Percentiles rank a stretch among this genome's conserved stretches.
Conservation (phyloP, 2,888 invertebrate species). For the Orchesella flavescens region DNA sequence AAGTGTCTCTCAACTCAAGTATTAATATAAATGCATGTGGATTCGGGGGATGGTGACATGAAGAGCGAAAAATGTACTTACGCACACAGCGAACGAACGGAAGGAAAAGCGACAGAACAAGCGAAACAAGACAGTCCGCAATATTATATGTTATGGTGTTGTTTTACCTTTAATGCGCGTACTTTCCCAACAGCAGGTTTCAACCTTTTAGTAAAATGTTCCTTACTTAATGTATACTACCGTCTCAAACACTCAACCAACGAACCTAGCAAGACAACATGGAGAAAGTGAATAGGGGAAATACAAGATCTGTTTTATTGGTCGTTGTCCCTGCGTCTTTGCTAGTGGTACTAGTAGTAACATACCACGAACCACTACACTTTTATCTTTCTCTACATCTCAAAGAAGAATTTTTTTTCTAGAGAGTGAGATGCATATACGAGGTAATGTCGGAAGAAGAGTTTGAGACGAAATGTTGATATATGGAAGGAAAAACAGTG, state of each 20-base stretch:
- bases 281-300: conserved; percentile 36
- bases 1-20: conserved; percentile 37
- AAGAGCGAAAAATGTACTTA: not conserved
- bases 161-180: conserved; percentile 36
- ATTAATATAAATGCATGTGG: conserved; percentile 36
- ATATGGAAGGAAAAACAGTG: conserved; percentile 46
- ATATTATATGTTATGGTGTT: conserved; percentile 29
- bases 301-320: conserved; percentile 44
- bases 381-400: conserved; percentile 32
- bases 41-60: conserved; percentile 12
- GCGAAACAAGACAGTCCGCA: conserved; percentile 16
- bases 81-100: not conserved
- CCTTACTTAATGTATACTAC: conserved; percentile 1
- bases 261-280: not conserved
- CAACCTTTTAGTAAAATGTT: not conserved
- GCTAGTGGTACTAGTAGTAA: conserved; percentile 27
- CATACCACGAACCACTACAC: conserved; percentile 51
- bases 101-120: not conserved
- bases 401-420: conserved; percentile 9
- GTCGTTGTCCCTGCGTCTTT: conserved; percentile 44
- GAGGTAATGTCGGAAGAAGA: conserved; percentile 19
- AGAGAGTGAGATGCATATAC: not conserved
- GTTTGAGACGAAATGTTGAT: conserved; percentile 46
- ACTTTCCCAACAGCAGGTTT: conserved; percentile 47
- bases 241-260: not conserved